Base-by-base conservation (phyloP, 2,888 invertebrate species). In the Noctuana brunneofusca region DNA sequence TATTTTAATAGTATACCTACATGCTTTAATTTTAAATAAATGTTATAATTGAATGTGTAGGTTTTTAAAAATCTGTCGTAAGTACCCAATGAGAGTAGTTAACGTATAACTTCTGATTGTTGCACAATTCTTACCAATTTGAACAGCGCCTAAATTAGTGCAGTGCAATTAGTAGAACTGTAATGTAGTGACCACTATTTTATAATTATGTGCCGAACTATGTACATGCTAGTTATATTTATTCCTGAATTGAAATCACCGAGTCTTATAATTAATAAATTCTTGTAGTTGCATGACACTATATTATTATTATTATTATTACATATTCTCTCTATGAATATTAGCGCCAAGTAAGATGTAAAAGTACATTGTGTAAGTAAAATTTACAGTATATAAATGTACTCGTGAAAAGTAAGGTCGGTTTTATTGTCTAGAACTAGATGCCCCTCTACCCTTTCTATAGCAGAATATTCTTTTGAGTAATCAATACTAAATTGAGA, bases 281-380 rank as follows among this genome's bases (percentile, higher is more conserved):
- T 60, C 48, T 60, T 35, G 54, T 60, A 60, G 54, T 60, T 60
- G 54, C 54, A 54, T 60, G 35, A 60, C 53, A 32, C 14, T 11
- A 38, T 59, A 18, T 46, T 52, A 46, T 32, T 32, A 57, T 32
- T 48, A 48, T 46, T 55, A 58, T 58, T 41, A 55, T 38, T 52
- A 59, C 27, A 59, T 50, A 52, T 52, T 52, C 20, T 46, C 46
- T 57, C 58, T 59, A 30, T 52, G 52, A 30, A 58, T 58, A 43
- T 59, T 59, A 59, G 58, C 58, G 58, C 58, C 58, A 52, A 52
- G 20, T 58, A 58, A 41, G 12, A 52, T 52, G 30, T 59, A 52
- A 53, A 59, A 41, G 52, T 59, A 58, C 48, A 49, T 49, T 35
- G 24, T 50, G 38, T 58, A 59, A 52, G 30, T 59, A 22, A 58